Conservation (phyloP, 2,113 vertebrate species). For the Megaptera novaeangliae region DNA sequence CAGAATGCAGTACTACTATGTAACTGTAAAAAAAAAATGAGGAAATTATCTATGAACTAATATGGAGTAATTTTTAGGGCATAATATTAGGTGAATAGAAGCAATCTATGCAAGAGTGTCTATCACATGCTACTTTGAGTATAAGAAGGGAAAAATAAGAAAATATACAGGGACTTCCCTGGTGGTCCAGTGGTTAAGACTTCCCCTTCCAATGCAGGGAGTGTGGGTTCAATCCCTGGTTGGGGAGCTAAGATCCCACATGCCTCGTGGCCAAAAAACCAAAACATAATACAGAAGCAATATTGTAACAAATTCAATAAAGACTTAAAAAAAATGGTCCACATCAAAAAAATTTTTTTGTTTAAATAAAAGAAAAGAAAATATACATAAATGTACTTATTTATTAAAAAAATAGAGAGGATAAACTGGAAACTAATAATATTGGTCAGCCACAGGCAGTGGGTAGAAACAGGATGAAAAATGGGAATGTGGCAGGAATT, state of each 20-base stretch:
- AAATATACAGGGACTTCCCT: neutral
- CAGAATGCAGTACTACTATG: neutral
- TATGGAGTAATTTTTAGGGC: neutral
- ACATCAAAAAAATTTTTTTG: no score
- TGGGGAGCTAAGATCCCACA: no score
- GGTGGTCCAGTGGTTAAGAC: no score
- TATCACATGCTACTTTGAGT: neutral
- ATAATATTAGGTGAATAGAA: neutral
- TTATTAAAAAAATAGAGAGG: neutral
- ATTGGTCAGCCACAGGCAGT: neutral
- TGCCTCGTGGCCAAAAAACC: fast-evolving
- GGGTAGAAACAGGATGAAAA: neutral
- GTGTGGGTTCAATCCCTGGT: no score
- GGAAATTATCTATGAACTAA: neutral
- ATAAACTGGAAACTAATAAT: neutral
- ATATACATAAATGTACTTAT: neutral
- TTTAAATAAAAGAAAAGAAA: neutral
- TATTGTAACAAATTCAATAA: no score
- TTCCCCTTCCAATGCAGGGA: no score
- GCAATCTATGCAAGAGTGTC: neutral
- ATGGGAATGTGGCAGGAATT: neutral
- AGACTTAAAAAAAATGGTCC: no score
- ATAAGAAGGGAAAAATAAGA: neutral
- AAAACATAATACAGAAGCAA: no score
- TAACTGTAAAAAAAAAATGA: neutral